Conservation (phyloP, 2,797 vertebrate species). For the Gymnopithys bicolor region DNA sequence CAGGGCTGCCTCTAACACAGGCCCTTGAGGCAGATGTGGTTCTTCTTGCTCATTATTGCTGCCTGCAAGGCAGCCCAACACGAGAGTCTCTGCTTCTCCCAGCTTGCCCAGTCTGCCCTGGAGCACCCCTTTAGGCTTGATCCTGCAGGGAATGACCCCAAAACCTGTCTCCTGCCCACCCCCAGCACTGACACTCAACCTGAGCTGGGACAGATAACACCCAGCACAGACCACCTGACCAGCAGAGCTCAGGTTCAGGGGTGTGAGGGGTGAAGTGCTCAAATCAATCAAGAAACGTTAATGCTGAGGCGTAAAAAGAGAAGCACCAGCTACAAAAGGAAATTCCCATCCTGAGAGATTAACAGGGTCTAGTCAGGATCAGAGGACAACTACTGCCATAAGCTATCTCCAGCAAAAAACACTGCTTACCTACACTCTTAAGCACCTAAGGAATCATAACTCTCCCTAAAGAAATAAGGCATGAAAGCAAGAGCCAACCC, state of each 20-base stretch:
- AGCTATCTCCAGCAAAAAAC: neutral
- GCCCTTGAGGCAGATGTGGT: neutral
- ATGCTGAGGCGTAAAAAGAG: neutral
- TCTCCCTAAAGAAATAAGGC: neutral
- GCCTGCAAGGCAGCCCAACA: neutral
- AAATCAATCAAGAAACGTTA: neutral
- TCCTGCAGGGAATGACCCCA: neutral
- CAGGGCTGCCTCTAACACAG: neutral
- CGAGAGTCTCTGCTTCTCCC: neutral
- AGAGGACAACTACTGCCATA: neutral
- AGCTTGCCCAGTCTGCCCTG: neutral
- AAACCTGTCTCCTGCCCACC: neutral
- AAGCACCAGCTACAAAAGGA: neutral
- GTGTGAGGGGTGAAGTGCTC: neutral
- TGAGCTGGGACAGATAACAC: neutral
- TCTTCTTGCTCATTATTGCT: neutral
- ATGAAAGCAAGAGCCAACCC: neutral
- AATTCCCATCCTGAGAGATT: neutral
- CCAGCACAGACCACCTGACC: neutral
- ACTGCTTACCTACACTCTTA: neutral
- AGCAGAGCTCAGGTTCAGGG: neutral
- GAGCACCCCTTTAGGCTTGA: neutral
- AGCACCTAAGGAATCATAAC: neutral
- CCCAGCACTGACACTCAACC: neutral
- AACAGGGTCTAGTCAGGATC: neutral